A percentile compares a stretch with the other conserved stretches of the same genome.
These are phyloP conservation scores for Pogona vitticeps DNA, from an alignment of 2,113 vertebrate genomes.

Conservation along the genomic window DNA sequence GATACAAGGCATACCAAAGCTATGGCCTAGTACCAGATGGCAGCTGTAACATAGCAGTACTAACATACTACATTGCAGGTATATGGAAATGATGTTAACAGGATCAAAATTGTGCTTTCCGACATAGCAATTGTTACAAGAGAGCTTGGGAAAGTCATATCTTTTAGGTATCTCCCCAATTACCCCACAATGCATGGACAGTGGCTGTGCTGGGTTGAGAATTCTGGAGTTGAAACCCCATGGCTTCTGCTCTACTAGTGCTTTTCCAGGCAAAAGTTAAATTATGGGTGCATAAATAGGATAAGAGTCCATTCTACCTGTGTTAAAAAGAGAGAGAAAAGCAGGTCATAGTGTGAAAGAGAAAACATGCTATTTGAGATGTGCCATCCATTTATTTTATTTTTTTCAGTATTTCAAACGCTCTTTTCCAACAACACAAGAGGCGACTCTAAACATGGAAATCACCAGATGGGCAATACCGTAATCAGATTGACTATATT, in stretches of 20 bases:
- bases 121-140: neutral
- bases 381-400: too few species aligned
- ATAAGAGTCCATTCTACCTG: neutral
- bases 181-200: too few species aligned
- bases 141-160: too few species aligned
- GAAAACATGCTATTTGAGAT: neutral
- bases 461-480: too few species aligned
- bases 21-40: neutral
- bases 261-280: neutral
- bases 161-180: too few species aligned
- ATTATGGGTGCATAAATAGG: neutral
- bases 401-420: too few species aligned
- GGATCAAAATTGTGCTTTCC: neutral
- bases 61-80: neutral
- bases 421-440: too few species aligned
- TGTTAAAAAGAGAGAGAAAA: neutral
- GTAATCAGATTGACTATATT: too few species aligned
- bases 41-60: slow-evolving; percentile 7
- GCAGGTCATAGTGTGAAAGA: neutral
- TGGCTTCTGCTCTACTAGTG: neutral
- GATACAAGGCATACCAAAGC: neutral
- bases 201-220: too few species aligned
- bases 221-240: too few species aligned
- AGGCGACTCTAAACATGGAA: too few species aligned
- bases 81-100: neutral